Base-by-base conservation (phyloP, 2,797 vertebrate genomes). In the Chelon labrosus region DNA sequence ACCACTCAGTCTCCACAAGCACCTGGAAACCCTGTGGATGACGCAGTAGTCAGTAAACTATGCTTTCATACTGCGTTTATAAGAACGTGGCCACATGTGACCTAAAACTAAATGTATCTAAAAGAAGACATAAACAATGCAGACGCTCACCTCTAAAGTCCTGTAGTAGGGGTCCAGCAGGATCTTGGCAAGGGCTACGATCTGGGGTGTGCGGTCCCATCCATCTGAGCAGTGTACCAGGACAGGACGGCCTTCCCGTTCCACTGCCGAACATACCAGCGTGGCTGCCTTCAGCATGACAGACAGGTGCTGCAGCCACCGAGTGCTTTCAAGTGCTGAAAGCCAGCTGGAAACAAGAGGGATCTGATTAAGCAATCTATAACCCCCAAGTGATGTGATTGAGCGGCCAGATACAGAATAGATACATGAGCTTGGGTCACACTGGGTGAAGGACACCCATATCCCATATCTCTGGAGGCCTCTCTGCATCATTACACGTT, bases 171-270 rank as follows among this genome's bases (percentile, higher is more conserved):
- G 98, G 79, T 99, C 98, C 87, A 99, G 89, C 1, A 99, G 92
- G 75, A 99, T 92, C 89, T 99, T 99, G 65, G 98, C 94, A 12
- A 99, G 93, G 0, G 98, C 97, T 16, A 99, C 97, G 0, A 99
- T 99, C 93, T 99, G 98, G 0, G 98, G 98, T 0, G 98, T 99
- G 63, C 98, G 96, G 89, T 99, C 98, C 98, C 98, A 99, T 47
- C 98, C 98, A 0, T 99, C 98, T 0, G 98, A 99, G 80, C 98
- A 99, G 84, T 99, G 98, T 7, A 99, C 97, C 84, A 99, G 88
- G 79, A 99, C 98, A 0, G 98, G 97, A 11, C 98, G 96, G 9
- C 97, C 97, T 10, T 99, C 98, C 61, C 98, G 94, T 91, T 98
- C 97, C 25, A 99, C 93, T 0, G 97, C 97, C 16, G 94, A 96